Percentiles rank a stretch among this genome's conserved stretches.
These are phyloP conservation scores for Lytechinus variegatus DNA, from an alignment of 35 echinoderm and acorn worm genomes.

Conservation along the genomic window DNA sequence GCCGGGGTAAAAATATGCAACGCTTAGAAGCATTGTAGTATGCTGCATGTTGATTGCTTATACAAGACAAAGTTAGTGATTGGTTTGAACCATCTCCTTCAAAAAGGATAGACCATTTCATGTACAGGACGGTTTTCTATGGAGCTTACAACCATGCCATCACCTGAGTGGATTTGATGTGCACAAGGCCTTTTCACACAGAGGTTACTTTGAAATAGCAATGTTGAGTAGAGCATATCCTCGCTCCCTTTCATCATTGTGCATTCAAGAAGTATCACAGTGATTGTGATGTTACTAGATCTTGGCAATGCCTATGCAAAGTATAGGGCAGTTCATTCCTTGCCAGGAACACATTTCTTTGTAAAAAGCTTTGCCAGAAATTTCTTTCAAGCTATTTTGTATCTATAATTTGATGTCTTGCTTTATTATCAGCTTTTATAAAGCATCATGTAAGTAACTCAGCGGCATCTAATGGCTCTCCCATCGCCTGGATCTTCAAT, in stretches of 20 bases:
- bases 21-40: too few relatives aligned
- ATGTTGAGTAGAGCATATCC: background rate
- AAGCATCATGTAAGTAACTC: background rate
- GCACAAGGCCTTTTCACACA: background rate
- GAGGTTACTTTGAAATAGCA: background rate
- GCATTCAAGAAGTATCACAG: background rate
- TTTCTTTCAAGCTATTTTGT: too few relatives aligned
- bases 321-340: background rate
- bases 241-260: background rate
- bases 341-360: background rate
- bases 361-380: background rate
- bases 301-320: background rate
- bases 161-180: too few relatives aligned
- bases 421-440: background rate
- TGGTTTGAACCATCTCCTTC: too few relatives aligned
- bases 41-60: too few relatives aligned
- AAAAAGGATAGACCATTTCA: too few relatives aligned
- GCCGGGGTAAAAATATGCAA: too few relatives aligned
- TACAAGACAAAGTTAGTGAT: too few relatives aligned
- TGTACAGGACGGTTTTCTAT: too few relatives aligned
- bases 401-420: background rate
- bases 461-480: background rate
- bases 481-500: background rate
- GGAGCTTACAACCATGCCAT: too few relatives aligned
- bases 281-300: background rate